These are phyloP conservation scores for Epinephelus malabaricus DNA, from an alignment of 2,797 vertebrate genomes.

Conservation along the genomic window DNA sequence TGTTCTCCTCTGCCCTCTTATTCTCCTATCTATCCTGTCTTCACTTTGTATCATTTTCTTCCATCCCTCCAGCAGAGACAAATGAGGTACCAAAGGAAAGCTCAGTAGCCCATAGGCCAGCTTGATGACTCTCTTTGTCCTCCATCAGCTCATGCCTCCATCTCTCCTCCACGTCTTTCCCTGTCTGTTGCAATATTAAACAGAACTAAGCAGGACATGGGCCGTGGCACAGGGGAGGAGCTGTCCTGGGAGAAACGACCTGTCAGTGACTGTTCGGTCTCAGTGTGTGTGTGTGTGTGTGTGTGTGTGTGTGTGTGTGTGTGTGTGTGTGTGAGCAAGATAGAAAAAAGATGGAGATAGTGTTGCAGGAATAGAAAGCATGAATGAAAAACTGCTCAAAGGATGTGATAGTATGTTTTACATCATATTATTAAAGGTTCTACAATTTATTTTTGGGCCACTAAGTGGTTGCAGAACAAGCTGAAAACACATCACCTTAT, in stretches of 20 bases:
- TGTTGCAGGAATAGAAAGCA: not conserved
- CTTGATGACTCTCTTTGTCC: constrained; percentile 26
- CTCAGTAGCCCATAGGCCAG: constrained; percentile 18
- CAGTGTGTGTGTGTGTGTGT: not conserved
- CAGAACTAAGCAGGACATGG: constrained; percentile 80
- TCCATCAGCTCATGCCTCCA: constrained; percentile 61
- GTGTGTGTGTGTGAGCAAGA: not conserved
- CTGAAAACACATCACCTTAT: no score
- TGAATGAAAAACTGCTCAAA: not conserved
- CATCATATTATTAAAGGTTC: no score
- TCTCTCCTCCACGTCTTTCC: constrained; percentile 55
- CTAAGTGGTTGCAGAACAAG: no score
- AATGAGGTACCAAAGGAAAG: constrained; percentile 8
- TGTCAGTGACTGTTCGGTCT: constrained; percentile 41
- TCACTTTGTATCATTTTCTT: constrained; percentile 2
- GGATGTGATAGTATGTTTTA: no score
- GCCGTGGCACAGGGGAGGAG: constrained; percentile 63
- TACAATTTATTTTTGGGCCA: no score
- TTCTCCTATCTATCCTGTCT: not conserved
- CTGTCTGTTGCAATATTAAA: constrained; percentile 79
- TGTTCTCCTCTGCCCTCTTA: not conserved
- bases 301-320: not conserved
- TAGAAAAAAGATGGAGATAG: not conserved
- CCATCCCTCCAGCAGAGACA: constrained; percentile 9
- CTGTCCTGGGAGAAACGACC: constrained; percentile 62